A percentile compares a stretch with the other conserved stretches of the same genome.
phyloP scores from a whole-genome alignment of 2,797 vertebrate genomes.

The Brachymystax lenok region DNA sequence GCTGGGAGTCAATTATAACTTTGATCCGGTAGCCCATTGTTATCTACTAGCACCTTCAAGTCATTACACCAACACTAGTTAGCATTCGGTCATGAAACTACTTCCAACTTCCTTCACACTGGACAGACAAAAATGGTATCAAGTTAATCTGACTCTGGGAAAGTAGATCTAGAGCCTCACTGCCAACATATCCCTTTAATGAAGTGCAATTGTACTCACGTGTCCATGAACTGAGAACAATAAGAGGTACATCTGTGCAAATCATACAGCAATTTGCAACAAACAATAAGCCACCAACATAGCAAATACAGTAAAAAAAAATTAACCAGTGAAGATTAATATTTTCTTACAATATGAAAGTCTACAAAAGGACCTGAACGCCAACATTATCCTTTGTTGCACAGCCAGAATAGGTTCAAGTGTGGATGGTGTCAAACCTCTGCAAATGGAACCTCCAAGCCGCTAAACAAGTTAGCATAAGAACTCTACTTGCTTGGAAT shows the following conservation, averaged over 20 bases:
- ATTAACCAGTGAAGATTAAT: no score
- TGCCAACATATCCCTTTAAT: slow-evolving; percentile 4
- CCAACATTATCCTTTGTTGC: slow-evolving; percentile 37
- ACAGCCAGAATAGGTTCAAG: slow-evolving; percentile 23
- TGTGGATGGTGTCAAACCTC: slow-evolving; percentile 25
- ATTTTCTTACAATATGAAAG: slow-evolving; percentile 28
- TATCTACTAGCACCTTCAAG: no score
- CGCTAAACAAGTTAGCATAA: not conserved
- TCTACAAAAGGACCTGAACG: slow-evolving; percentile 37
- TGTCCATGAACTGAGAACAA: slow-evolving; percentile 70
- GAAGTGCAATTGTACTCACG: slow-evolving; percentile 72
- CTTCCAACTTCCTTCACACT: no score
- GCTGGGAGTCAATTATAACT: no score
- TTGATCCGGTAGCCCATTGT: no score
- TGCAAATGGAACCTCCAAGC: slow-evolving; percentile 12
- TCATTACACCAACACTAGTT: no score
- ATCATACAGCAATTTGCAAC: slow-evolving; percentile 25
- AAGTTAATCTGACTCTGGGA: no score
- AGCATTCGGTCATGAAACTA: no score
- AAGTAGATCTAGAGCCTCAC: no score
- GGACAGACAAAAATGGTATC: no score
- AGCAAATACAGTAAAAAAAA: no score
- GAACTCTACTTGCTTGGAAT: not conserved
- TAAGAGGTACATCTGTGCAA: slow-evolving; percentile 62
- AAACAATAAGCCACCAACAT: slow-evolving; percentile 79